A percentile compares a stretch with the other conserved stretches of the same genome.
Evolutionary conservation across 1,140 invertebrate species (phyloP).

Genomic region (Cydia strobilella): DNA sequence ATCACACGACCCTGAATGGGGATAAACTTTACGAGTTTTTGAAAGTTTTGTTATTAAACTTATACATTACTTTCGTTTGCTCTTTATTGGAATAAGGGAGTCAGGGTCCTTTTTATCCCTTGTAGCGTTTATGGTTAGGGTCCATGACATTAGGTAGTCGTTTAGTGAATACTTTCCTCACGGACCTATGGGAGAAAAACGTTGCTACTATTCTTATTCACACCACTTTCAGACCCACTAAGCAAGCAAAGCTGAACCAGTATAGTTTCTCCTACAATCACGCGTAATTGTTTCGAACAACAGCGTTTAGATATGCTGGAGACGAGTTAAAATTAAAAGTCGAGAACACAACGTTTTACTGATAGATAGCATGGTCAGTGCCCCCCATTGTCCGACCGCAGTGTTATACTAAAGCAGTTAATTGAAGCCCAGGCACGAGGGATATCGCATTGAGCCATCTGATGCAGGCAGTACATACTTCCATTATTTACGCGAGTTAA

Average conservation of each 20-base stretch:
- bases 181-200: too few relatives aligned
- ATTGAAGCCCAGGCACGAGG: slow-evolving; percentile 32
- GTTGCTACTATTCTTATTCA: too few relatives aligned
- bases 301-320: not conserved
- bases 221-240: too few relatives aligned
- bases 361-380: slow-evolving; percentile 49
- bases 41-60: slow-evolving; percentile 16
- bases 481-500: not conserved
- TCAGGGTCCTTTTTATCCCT: not conserved
- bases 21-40: not conserved
- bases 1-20: slow-evolving; percentile 8
- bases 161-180: too few relatives aligned
- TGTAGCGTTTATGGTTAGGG: not conserved
- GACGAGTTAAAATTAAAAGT: slow-evolving; percentile 1
- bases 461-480: slow-evolving; percentile 14
- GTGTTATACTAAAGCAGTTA: slow-evolving; percentile 40
- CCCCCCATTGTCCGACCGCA: slow-evolving; percentile 44
- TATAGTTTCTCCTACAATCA: not conserved
- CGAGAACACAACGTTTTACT: not conserved
- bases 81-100: not conserved
- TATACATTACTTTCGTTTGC: not conserved
- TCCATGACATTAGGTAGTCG: too few relatives aligned
- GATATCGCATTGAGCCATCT: slow-evolving; percentile 35
- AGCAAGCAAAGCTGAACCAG: not conserved
- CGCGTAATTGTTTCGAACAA: not conserved